Evolutionary conservation across 2,113 vertebrate species (phyloP).

Genomic region (Corythoichthys haematopterus): DNA sequence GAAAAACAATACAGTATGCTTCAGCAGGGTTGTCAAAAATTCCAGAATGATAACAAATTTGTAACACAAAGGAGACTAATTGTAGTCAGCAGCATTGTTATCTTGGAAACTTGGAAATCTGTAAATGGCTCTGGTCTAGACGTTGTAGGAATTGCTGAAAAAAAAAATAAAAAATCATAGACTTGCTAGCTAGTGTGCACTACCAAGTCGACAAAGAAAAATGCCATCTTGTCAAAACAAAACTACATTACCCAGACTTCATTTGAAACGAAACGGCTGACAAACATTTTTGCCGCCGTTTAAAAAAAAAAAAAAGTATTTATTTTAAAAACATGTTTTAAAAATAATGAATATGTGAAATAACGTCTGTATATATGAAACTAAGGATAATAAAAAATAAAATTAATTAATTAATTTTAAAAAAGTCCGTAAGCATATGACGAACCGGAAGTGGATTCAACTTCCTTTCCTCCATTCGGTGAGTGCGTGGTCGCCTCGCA

Average conservation of each 20-base stretch:
- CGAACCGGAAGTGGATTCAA: constrained; percentile 49
- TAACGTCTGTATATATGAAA: not conserved
- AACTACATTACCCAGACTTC: not conserved
- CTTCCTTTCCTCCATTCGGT: constrained; percentile 80
- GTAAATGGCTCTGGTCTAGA: no score
- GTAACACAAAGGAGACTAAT: no score
- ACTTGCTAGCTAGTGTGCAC: no score
- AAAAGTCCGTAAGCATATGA: constrained; percentile 29
- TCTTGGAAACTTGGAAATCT: no score
- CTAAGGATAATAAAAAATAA: no score
- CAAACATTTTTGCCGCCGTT: not conserved
- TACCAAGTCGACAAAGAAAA: not conserved
- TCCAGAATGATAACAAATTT: no score
- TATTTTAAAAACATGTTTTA: not conserved
- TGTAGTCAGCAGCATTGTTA: no score
- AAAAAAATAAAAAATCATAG: no score
- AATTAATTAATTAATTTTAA: not conserved
- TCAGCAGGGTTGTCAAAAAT: no score
- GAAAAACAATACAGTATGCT: no score
- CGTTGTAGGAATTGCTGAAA: no score
- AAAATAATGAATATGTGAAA: no score
- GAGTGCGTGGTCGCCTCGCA: constrained; percentile 63
- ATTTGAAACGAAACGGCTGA: not conserved
- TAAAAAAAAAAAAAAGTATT: not conserved
- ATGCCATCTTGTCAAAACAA: not conserved